A percentile compares a stretch with the other conserved stretches of the same genome.
Evolutionary conservation across 2,113 vertebrate species (phyloP).

Genomic region (Chaetorhynchus papuensis): DNA sequence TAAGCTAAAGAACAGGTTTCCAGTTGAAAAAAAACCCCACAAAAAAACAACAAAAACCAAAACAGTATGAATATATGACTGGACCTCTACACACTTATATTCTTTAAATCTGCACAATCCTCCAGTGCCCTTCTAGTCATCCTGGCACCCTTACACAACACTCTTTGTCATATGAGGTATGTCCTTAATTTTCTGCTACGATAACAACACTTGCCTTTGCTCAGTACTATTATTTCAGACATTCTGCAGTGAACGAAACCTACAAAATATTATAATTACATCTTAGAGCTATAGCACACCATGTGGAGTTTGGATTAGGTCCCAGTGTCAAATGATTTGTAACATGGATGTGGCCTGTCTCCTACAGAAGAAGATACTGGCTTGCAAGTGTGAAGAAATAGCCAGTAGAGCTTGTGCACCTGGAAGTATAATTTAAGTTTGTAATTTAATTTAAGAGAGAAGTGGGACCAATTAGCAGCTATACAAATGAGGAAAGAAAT

Average conservation of each 20-base stretch:
- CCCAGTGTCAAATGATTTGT: background rate
- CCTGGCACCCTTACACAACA: background rate
- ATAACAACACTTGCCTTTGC: background rate
- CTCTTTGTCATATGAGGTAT: background rate
- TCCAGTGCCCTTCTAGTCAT: background rate
- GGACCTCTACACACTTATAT: background rate
- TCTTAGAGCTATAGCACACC: background rate
- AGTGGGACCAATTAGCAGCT: background rate
- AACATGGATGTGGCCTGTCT: background rate
- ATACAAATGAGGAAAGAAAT: background rate
- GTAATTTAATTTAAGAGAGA: background rate
- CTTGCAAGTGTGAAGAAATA: background rate
- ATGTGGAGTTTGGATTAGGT: background rate
- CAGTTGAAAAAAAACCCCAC: fast-evolving
- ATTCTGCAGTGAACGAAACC: background rate
- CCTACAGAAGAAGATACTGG: background rate
- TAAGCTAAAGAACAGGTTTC: background rate
- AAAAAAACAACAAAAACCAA: too few species aligned
- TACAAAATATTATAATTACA: background rate
- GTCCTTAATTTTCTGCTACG: background rate
- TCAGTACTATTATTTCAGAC: background rate
- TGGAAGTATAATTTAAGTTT: background rate
- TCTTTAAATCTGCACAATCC: background rate
- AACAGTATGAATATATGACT: background rate
- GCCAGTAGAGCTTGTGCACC: background rate